Base-by-base conservation (phyloP, 1,140 invertebrate species). In the Penaeus japonicus region DNA sequence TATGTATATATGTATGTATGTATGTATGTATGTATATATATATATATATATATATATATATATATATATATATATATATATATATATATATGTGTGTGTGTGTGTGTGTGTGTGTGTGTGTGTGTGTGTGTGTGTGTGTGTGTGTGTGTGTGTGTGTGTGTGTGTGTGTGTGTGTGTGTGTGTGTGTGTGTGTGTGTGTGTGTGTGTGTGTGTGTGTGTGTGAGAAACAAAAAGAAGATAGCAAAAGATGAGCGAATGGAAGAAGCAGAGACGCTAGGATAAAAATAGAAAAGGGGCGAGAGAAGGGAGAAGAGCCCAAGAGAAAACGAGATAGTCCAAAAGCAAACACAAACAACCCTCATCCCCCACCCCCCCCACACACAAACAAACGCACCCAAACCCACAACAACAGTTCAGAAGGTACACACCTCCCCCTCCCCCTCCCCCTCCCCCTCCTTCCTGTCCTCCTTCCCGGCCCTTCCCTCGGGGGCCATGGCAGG, bases 31-130 rank as follows among this genome's bases (percentile, higher is more conserved):
- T 77, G 47, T 77, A 77, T 77, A 77, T 77, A 77, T 77, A 77
- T 77, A 77, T 77, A 77, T 77, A 77, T 77, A 77, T 77, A 77
- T 77, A 77, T 77, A 77, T 77, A 77, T 77, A 77, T 77, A 77
- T 77, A 39, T 77, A 39, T 77, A 39, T 77, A 35, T 77, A 39
- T 77, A 39, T 77, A 39, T 77, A 39, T 77, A 39, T 39, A 12
- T 77, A 12, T 35, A 35, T 77, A 35, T 39, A 35, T 77, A 12
- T 39, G 24, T 35, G 17, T 77, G 24, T 30, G n/a, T n/a, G n/a
- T n/a, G n/a, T n/a, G n/a, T n/a, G n/a, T n/a, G n/a, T n/a, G n/a
- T n/a, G n/a, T n/a, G n/a, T n/a, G n/a, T n/a, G n/a, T n/a, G n/a
- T n/a, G n/a, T n/a, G n/a, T n/a, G n/a, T 77, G 10, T 75, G 22